phyloP scores from a whole-genome alignment of 2,113 vertebrate species.

The Pithys albifrons region DNA sequence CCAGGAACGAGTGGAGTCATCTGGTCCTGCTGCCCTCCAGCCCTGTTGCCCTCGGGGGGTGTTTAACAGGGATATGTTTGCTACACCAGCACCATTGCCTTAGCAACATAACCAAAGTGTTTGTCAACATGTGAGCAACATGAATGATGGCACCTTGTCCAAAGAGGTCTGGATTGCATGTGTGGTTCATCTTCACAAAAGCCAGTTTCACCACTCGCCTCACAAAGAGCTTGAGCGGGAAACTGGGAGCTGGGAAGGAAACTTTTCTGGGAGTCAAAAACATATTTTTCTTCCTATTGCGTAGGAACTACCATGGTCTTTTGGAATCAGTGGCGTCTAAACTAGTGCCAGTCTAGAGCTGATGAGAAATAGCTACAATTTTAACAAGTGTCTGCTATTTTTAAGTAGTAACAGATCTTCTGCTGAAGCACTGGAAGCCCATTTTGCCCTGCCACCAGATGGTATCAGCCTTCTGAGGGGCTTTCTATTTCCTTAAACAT shows the following conservation, averaged over 20 bases:
- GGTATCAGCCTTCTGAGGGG: neutral
- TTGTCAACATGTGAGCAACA: conserved; percentile 1
- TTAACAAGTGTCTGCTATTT: neutral
- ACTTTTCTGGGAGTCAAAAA: neutral
- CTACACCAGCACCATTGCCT: neutral
- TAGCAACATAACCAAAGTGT: conserved; percentile 39
- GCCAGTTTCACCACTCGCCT: neutral
- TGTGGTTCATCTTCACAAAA: conserved; percentile 48
- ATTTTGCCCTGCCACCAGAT: neutral
- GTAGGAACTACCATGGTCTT: neutral
- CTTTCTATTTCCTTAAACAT: conserved; percentile 12
- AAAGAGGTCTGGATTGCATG: conserved; percentile 7
- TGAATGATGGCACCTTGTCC: conserved; percentile 25
- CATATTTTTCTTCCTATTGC: conserved; percentile 19
- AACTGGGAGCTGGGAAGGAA: neutral
- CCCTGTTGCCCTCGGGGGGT: neutral
- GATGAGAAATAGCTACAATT: neutral
- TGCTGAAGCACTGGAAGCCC: neutral
- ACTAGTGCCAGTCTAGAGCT: neutral
- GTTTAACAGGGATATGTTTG: neutral
- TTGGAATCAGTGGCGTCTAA: neutral
- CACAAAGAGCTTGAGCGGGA: neutral
- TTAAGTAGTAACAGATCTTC: neutral
- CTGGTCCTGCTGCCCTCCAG: neutral
- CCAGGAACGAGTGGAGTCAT: conserved; percentile 39